Conservation (phyloP, 2,113 vertebrate species). For the Carassius auratus region DNA sequence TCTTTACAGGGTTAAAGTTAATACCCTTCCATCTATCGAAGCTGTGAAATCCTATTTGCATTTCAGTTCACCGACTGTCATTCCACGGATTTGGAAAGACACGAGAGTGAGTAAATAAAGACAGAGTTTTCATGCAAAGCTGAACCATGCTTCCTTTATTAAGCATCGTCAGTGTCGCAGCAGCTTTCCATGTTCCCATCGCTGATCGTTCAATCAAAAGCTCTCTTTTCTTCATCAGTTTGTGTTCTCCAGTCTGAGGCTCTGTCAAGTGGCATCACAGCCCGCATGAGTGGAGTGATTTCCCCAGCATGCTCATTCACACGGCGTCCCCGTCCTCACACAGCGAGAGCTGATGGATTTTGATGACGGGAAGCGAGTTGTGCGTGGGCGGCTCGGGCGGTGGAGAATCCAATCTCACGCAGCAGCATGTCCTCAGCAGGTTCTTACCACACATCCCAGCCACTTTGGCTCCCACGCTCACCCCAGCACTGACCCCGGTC, state of each 20-base stretch:
- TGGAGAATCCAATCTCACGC: slow-evolving; percentile 60
- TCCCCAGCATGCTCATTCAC: slow-evolving; percentile 62
- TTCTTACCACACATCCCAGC: slow-evolving; percentile 85
- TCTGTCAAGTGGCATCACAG: background rate
- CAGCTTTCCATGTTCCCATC: background rate
- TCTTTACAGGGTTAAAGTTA: background rate
- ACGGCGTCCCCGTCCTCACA: slow-evolving; percentile 85
- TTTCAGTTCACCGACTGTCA: background rate
- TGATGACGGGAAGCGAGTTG: slow-evolving; percentile 78
- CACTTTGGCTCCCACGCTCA: slow-evolving; percentile 68
- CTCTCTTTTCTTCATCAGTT: background rate
- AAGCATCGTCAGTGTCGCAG: background rate
- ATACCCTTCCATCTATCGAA: background rate
- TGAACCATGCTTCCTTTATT: no score
- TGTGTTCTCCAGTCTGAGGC: slow-evolving; percentile 2
- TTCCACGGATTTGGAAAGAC: background rate
- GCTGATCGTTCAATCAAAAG: background rate
- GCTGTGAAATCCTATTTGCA: background rate
- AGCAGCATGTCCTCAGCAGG: slow-evolving; percentile 87
- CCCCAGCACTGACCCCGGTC: slow-evolving; percentile 42
- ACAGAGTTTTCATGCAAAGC: background rate
- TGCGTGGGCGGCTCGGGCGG: slow-evolving; percentile 50
- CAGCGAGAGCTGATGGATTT: slow-evolving; percentile 88
- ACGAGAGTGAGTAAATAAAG: background rate
- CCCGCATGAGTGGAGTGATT: background rate